A percentile compares a stretch with the other conserved stretches of the same genome.
These are phyloP conservation scores for Aspidiotus destructor DNA, from an alignment of 2,888 invertebrate species.

Conservation along the genomic window DNA sequence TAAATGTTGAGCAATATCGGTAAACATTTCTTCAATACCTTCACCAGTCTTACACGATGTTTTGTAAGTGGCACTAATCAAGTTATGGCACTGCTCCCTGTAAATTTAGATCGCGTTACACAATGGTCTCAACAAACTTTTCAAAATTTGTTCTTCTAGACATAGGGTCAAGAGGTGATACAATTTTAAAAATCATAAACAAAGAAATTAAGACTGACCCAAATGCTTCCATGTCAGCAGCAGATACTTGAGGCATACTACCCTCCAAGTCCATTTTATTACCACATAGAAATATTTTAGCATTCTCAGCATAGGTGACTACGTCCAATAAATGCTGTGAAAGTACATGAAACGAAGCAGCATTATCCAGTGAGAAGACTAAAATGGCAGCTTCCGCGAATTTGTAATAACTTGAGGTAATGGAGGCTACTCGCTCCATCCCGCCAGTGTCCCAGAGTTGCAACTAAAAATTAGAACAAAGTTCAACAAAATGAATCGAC, in stretches of 20 bases:
- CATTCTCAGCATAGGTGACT: conserved; percentile 87
- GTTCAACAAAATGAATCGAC: conserved; percentile 17
- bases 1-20: conserved; percentile 71
- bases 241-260: conserved; percentile 64
- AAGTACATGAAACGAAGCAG: conserved; percentile 81
- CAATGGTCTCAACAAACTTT: no score
- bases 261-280: conserved; percentile 78
- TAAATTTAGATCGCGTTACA: conserved; percentile 39
- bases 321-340: conserved; percentile 89
- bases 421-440: conserved; percentile 90
- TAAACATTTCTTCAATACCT: conserved; percentile 83
- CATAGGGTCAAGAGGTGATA: no score
- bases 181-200: neutral
- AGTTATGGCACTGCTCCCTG: conserved; percentile 83
- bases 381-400: conserved; percentile 89
- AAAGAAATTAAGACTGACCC: conserved; percentile 48
- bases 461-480: conserved; percentile 51
- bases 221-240: conserved; percentile 80
- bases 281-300: conserved; percentile 88
- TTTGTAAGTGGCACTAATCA: conserved; percentile 78
- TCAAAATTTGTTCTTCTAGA: no score
- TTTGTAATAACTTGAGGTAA: conserved; percentile 91
- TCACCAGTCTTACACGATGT: conserved; percentile 81
- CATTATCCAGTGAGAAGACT: conserved; percentile 81
- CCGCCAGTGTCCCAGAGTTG: conserved; percentile 96